These are phyloP conservation scores for Cactoblastis cactorum DNA, from an alignment of 2,888 invertebrate species.

Conservation along the genomic window DNA sequence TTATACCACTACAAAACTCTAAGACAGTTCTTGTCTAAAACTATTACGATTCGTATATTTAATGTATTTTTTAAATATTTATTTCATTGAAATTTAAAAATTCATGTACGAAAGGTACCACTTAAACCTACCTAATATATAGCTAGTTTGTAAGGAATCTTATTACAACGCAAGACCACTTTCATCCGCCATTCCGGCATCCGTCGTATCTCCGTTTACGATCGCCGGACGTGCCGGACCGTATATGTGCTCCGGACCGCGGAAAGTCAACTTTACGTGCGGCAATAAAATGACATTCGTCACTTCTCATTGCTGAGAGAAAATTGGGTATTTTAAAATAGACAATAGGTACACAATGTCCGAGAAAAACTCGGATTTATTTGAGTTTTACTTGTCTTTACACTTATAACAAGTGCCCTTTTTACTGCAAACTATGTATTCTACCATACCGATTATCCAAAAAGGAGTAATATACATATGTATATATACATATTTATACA, in stretches of 20 bases:
- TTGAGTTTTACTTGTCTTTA: neutral
- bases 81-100: no score
- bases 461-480: no score
- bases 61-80: no score
- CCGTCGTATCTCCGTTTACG: neutral
- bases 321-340: neutral
- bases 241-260: conserved; percentile 1
- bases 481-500: no score
- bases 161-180: neutral
- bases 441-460: no score
- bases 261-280: neutral
- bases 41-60: no score
- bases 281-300: conserved; percentile 3
- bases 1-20: no score
- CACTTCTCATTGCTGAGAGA: neutral
- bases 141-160: neutral
- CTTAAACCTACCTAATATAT: neutral
- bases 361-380: neutral
- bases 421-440: no score
- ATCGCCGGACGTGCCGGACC: conserved; percentile 2
- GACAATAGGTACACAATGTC: neutral
- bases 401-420: no score
- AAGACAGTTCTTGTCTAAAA: no score
- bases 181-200: neutral
- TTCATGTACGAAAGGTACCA: no score